Evolutionary conservation across 2,797 vertebrate species (phyloP).

Genomic region (Amblyopsis hoosieri): DNA sequence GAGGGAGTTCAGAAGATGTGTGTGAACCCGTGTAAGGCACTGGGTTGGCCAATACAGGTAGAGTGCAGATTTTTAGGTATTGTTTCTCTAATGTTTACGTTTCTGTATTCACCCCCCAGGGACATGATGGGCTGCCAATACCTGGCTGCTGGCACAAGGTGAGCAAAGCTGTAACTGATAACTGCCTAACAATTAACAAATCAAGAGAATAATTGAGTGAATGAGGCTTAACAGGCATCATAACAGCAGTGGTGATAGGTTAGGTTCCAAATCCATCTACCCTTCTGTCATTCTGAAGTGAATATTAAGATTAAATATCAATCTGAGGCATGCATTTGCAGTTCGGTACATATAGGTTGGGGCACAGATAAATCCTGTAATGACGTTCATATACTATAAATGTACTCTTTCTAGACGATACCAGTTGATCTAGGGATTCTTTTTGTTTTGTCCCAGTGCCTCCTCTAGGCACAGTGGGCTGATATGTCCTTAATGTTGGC

Average conservation of each 20-base stretch:
- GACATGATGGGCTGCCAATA: slow-evolving; percentile 92
- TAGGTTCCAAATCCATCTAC: not conserved
- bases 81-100: slow-evolving; percentile 6
- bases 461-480: not conserved
- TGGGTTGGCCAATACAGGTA: not conserved
- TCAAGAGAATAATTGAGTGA: not conserved
- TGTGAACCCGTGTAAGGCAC: too few relatives aligned
- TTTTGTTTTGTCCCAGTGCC: too few relatives aligned
- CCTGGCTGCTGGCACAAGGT: slow-evolving; percentile 98
- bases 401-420: too few relatives aligned
- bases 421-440: too few relatives aligned
- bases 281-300: not conserved
- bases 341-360: too few relatives aligned
- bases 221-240: too few relatives aligned
- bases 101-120: slow-evolving; percentile 72
- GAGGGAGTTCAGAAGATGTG: too few relatives aligned
- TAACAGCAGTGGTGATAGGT: not conserved
- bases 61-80: not conserved
- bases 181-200: not conserved
- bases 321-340: too few relatives aligned
- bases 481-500: not conserved
- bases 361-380: too few relatives aligned
- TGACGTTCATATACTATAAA: too few relatives aligned
- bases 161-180: slow-evolving; percentile 18
- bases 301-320: too few relatives aligned